These are phyloP conservation scores for Leptopilina clavipes DNA, from an alignment of 1,140 invertebrate species.

Conservation along the genomic window DNA sequence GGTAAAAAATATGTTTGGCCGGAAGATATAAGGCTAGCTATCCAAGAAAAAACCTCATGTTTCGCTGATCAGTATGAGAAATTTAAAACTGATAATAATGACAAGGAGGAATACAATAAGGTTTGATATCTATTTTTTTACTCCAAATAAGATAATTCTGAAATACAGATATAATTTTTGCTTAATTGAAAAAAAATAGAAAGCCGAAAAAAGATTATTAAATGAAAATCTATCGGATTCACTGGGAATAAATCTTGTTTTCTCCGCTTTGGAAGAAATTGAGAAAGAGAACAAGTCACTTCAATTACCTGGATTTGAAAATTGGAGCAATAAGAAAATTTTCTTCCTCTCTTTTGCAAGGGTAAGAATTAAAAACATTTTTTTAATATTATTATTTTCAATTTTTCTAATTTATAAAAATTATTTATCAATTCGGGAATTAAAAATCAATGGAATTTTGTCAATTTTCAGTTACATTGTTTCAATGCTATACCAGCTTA, in stretches of 20 bases:
- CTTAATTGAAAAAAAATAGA: neutral
- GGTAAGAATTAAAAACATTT: slow-evolving; percentile 1
- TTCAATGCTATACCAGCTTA: slow-evolving; percentile 31
- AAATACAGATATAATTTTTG: too few relatives aligned
- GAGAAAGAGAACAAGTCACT: neutral
- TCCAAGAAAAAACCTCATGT: neutral
- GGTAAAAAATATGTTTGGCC: neutral
- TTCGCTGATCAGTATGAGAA: neutral
- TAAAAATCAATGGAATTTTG: neutral
- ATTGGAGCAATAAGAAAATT: neutral
- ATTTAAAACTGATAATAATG: neutral
- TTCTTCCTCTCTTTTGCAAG: neutral
- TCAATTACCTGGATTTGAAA: neutral
- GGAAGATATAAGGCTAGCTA: neutral
- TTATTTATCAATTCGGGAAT: neutral
- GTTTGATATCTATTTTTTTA: neutral
- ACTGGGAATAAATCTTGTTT: neutral
- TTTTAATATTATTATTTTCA: too few relatives aligned
- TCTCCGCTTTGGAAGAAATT: neutral
- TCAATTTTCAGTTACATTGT: slow-evolving; percentile 37
- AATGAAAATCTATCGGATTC: neutral
- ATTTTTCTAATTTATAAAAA: neutral
- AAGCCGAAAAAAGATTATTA: neutral
- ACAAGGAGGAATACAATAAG: neutral
- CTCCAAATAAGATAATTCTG: too few relatives aligned